Evolutionary conservation across 2,888 invertebrate genomes (phyloP), one percentile per base, ranked within the genome.

Genomic region (Drosophila falleni): DNA sequence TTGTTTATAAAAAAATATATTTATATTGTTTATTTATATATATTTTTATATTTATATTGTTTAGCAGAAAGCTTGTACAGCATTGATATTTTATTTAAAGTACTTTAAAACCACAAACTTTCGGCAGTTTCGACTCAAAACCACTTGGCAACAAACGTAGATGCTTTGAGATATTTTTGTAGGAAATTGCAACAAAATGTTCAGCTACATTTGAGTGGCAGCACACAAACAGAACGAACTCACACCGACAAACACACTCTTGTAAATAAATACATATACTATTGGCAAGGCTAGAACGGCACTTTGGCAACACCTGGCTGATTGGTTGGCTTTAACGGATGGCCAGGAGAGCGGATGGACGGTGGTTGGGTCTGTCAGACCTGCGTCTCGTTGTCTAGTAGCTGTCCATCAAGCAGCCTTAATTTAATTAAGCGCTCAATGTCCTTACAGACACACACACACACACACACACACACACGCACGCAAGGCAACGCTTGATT

Each of bases 381-480:
- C 66, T 62, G 58, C 56, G 86, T 58, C 86, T 71, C 51, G 66
- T 41, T 87, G 89, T 85, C 85, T 89, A 75, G 88, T 87, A 75
- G 88, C 89, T 89, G 88, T 87, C 87, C 89, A 89, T 86, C 85
- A 87, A 81, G 75, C 56, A 74, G 72, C 72, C 88, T 86, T 87
- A 87, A 87, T 87, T 89, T 82, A 87, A 87, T 87, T 87, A 89
- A 81, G 89, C 88, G 79, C 87, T 88, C 87, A 85, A 89, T 85
- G 86, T 89, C 86, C 87, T 87, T 76, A 81, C 79, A 58, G 65
- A 59, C 78, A 41, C 37, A 39, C 37, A 53, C 26, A 26, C 39
- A 50, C 69, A 75, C 55, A 69, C 66, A 68, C 35, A 73, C n/a
- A 37, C 2, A 23, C 16, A 41, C 54, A 67, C 50, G 63, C 64